These are phyloP conservation scores for Parazoanthus swiftii DNA, from an alignment of 92 coral and sea anemone genomes.

Conservation along the genomic window DNA sequence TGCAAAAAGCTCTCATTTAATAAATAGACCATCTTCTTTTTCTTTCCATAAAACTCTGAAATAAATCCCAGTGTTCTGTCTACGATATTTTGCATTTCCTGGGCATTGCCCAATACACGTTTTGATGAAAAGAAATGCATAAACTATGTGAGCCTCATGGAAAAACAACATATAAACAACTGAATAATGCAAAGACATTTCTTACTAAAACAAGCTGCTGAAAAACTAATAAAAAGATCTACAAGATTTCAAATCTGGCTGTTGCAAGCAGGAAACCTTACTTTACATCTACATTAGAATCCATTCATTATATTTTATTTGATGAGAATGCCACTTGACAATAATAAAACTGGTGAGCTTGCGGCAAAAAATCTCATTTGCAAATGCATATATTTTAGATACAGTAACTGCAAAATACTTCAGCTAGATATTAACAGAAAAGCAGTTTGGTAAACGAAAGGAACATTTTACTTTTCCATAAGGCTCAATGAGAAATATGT, in stretches of 20 bases:
- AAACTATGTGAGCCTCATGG: background rate
- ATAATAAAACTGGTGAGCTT: background rate
- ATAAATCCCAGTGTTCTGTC: background rate
- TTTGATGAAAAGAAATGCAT: constrained; percentile 15
- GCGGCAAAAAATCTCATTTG: too few species aligned
- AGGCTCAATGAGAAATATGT: constrained; percentile 3
- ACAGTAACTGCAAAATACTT: background rate
- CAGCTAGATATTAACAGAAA: background rate
- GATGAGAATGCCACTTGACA: background rate
- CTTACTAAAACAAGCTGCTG: background rate
- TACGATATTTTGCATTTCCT: background rate
- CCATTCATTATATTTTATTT: background rate
- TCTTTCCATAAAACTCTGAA: constrained; percentile 39
- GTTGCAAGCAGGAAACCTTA: background rate
- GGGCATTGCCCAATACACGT: background rate
- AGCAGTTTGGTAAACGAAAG: background rate
- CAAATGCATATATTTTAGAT: too few species aligned
- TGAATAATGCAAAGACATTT: background rate
- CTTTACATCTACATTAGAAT: too few species aligned
- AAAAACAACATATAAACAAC: background rate
- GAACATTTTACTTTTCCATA: constrained; percentile 5
- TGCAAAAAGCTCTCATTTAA: constrained; percentile 22
- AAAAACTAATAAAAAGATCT: background rate
- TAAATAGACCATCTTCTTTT: constrained; percentile 38
- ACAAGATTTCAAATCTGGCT: background rate